Evolutionary conservation across 2,113 vertebrate species (phyloP), one percentile per base, ranked within the genome.

Genomic region (Cyanoramphus novaezelandiae): DNA sequence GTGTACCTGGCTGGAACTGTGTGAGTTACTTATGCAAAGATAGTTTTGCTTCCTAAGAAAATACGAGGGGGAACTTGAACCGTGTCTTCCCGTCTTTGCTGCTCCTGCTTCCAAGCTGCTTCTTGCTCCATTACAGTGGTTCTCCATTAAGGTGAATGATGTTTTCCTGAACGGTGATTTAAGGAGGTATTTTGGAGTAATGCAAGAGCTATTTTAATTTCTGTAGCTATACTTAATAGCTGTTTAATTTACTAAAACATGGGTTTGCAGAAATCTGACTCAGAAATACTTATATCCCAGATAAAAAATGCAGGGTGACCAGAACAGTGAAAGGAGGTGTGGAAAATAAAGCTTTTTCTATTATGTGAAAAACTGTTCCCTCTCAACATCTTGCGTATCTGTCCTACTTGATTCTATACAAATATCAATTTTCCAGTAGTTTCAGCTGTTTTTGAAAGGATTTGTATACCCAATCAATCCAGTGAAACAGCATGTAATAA

Each of bases 81-180:
- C 77, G 33, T 29, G 65, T 94, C 77, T 96, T 96, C 91, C 90
- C 4, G 28, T 96, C 74, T 84, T 93, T 0, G 0, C 78, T 76
- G 77, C 37, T 93, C 82, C 74, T 17, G 69, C 62, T 97, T 96
- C 96, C 96, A 96, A 96, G 86, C 91, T 95, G 87, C 67, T 97
- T 92, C 95, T 93, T 96, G 93, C 90, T 92, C 47, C 93, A 95
- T 96, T 96, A 83, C 93, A 95, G 85, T 96, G 74, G 43, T 65
- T 96, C 77, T 96, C 77, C 92, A 95, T 96, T 95, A 96, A 92
- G 80, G 88, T 92, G 86, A 96, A 81, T 82, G 80, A 96, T 96
- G 96, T 93, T 94, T 97, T 96, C 95, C 96, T 96, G 95, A 90
- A 90, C 39, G 68, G 86, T 69, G 88, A 94, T 82, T 95, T 94